phyloP scores from a whole-genome alignment of 2,113 vertebrate genomes.

The Lasiurus borealis region DNA sequence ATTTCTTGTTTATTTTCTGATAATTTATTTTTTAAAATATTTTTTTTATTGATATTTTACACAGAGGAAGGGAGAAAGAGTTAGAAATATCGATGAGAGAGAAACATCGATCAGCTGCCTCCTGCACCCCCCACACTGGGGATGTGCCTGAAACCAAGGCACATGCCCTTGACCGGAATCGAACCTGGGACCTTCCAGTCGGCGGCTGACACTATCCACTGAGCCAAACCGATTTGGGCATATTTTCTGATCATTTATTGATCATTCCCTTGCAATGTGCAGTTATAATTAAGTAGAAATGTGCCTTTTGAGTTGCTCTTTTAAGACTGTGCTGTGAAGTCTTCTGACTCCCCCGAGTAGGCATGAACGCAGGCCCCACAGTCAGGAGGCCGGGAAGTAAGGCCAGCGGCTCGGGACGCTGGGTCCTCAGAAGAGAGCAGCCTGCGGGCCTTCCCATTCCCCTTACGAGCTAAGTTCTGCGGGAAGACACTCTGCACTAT shows the following conservation, averaged over 20 bases:
- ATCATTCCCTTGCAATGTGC: neutral
- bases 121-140: too few species aligned
- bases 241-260: neutral
- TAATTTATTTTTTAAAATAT: neutral
- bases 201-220: too few species aligned
- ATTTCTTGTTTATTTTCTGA: neutral
- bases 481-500: neutral
- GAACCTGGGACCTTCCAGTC: too few species aligned
- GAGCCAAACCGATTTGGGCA: too few species aligned
- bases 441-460: neutral
- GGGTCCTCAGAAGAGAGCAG: neutral
- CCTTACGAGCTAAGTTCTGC: neutral
- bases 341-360: neutral
- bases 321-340: neutral
- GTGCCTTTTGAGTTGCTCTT: slow-evolving; percentile 9
- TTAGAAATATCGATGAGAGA: too few species aligned
- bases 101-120: too few species aligned
- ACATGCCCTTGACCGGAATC: too few species aligned
- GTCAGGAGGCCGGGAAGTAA: neutral
- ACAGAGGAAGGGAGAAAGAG: too few species aligned
- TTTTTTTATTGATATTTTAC: too few species aligned
- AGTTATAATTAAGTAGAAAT: neutral
- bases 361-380: neutral
- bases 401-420: neutral
- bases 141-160: too few species aligned